Base-by-base conservation (phyloP, 2,113 vertebrate species). In the Ardeotis arabs region DNA sequence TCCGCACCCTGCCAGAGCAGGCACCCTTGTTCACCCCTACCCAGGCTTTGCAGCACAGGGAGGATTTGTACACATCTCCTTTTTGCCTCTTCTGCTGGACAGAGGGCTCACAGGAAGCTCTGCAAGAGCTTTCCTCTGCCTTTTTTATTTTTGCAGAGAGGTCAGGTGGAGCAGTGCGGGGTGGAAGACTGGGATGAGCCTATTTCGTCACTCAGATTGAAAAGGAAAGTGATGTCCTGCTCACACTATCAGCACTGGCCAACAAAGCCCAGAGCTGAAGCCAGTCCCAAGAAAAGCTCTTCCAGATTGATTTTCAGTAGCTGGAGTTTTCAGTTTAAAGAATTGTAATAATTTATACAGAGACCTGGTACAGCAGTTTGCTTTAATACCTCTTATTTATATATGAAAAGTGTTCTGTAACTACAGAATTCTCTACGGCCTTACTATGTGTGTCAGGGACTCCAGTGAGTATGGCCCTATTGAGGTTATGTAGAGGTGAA, bases 1-100 rank as follows among this genome's bases (percentile, higher is more conserved):
- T 58, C 28, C 3, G 0, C 33, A 64, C 24, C 16, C 39, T 49
- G 11, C 59, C 4, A 0, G 29, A 72, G 25, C 1, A 0, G 19
- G 39, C 37, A 70, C 2, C 55, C 17, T 49, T 81, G 37, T 33
- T 60, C 2, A 1, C 16, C 7, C 22, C 45, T 6, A 18, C 10
- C n/a, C 33, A 41, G 53, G 19, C 21, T 85, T 44, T 60, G 41
- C 0, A 2, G 44, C 29, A 49, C 1, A 0, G 25, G 25, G 25
- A 62, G 9, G 33, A 47, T 62, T 78, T 56, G 28, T 5, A 28
- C 50, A 23, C 29, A 8, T 23, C 52, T 41, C 29, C 25, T 29
- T 41, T 24, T 11, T 60, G 47, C 33, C 60, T 62, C 41, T 78
- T 59, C 45, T 20, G n/a, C 15, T 35, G 37, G 27, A 59, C 37